Base-by-base conservation (phyloP, 2,797 vertebrate species). In the Emys orbicularis region DNA sequence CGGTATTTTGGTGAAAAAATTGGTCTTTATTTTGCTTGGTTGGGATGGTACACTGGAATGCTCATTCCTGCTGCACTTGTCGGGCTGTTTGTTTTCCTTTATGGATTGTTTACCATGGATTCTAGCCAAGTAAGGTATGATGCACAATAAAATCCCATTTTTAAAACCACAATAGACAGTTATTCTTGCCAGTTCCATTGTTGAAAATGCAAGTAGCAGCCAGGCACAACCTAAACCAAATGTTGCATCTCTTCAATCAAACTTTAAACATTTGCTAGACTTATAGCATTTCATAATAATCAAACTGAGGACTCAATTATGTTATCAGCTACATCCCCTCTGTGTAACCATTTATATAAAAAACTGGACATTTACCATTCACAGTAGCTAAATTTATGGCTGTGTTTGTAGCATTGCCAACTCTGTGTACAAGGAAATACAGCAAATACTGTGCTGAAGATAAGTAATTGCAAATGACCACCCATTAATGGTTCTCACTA, bases 31-130 rank as follows among this genome's bases (percentile, higher is more conserved):
- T 99, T 99, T 97, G 99, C 99, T 1, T 99, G 99, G 99, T 90
- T 99, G 97, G 99, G 99, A 47, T 99, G 99, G 99, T 99, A 99
- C 87, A 99, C 99, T 0, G 99, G 99, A 79, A 99, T 99, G 99
- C 98, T 99, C 88, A 99, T 99, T 95, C 99, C 99, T 18, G 99
- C 99, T 12, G 99, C 99, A 15, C 97, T 99, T 72, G 99, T 99
- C 49, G 99, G 99, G 3, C 98, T 99, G 77, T 99, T 99, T 87
- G 99, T 99, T 98, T 99, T 99, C 98, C 99, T 99, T 85, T 99
- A 99, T 81, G 99, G 99, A 59, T 98, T 99, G 97, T 99, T 99
- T 96, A 99, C 99, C 1, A 99, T 99, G 99, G 99, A 99, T 97
- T 99, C 99, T 90, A 99, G 99, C 93, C 99, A 99, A 99, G 99